Evolutionary conservation across 2,113 vertebrate genomes (phyloP).

Genomic region (Myxocyprinus asiaticus): DNA sequence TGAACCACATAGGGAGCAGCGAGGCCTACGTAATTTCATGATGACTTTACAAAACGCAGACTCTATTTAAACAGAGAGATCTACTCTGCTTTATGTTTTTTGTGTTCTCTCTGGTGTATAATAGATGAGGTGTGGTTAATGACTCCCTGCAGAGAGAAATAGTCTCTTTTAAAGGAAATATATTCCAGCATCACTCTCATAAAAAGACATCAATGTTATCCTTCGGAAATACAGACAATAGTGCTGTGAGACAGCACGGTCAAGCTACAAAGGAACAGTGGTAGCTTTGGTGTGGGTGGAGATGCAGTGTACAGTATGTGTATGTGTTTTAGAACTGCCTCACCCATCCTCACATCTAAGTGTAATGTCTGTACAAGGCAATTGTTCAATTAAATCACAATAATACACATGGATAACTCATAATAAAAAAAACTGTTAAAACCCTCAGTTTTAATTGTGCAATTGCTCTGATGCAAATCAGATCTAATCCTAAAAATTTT

Average conservation of each 20-base stretch:
- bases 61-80: neutral
- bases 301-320: neutral
- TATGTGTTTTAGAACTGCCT: neutral
- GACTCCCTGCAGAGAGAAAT: conserved; percentile 17
- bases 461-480: neutral
- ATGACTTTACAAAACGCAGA: conserved; percentile 15
- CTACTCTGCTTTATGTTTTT: neutral
- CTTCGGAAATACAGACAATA: conserved; percentile 63
- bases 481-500: neutral
- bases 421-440: too few relatives aligned
- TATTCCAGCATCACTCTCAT: conserved; percentile 51
- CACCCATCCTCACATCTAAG: neutral
- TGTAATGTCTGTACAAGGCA: neutral
- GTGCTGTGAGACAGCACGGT: conserved; percentile 21
- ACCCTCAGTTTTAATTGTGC: too few relatives aligned
- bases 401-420: neutral
- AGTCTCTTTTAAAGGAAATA: conserved; percentile 40
- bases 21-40: conserved; percentile 3
- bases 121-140: conserved; percentile 17
- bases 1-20: neutral
- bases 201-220: conserved; percentile 55
- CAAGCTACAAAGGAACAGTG: conserved; percentile 38
- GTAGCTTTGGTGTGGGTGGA: conserved; percentile 1
- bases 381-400: neutral
- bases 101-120: neutral